These are phyloP conservation scores for Gavialis gangeticus DNA, from an alignment of 2,113 vertebrate genomes.

Conservation along the genomic window DNA sequence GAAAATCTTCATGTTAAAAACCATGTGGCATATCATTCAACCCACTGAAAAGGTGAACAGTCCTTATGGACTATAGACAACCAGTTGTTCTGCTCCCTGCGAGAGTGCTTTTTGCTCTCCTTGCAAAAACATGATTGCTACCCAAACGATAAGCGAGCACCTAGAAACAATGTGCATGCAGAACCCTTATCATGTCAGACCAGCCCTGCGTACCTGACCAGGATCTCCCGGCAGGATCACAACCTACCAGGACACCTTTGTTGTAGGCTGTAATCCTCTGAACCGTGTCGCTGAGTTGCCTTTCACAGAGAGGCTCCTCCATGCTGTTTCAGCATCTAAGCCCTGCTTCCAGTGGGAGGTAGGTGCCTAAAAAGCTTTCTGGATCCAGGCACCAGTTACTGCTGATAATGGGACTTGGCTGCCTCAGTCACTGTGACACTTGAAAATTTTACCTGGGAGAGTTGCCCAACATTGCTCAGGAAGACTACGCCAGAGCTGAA, in stretches of 20 bases:
- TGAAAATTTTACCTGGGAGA: background rate
- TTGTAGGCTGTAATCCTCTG: background rate
- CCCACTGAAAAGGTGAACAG: background rate
- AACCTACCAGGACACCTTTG: background rate
- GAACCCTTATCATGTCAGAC: background rate
- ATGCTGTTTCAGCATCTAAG: too few species aligned
- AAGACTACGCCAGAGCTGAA: background rate
- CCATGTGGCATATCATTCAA: background rate
- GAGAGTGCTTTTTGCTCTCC: background rate
- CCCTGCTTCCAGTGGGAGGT: background rate
- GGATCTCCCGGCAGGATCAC: background rate
- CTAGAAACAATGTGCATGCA: background rate
- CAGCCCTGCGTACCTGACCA: background rate
- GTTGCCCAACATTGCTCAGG: background rate
- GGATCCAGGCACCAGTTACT: background rate
- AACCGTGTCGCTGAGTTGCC: too few species aligned
- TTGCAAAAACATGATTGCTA: constrained; percentile 16
- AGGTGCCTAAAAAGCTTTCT: background rate
- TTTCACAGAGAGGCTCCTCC: too few species aligned
- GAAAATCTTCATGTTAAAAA: background rate
- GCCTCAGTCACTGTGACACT: too few species aligned
- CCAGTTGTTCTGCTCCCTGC: background rate
- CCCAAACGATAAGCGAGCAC: background rate
- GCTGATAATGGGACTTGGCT: too few species aligned
- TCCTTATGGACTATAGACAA: background rate